Conservation (phyloP, 2,113 vertebrate species). For the Piprites chloris region DNA sequence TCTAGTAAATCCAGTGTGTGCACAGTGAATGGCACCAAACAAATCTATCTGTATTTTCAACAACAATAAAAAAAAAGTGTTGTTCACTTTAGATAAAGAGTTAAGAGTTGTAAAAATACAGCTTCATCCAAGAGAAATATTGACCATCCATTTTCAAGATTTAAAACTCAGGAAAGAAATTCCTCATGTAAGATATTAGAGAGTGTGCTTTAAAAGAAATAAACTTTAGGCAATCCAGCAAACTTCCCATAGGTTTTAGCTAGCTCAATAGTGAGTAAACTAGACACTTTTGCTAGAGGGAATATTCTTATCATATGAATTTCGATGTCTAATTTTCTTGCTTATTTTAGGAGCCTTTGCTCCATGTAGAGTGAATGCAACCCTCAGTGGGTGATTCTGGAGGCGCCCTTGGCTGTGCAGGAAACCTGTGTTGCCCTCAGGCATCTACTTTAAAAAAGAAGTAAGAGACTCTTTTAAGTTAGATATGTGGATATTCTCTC, state of each 20-base stretch:
- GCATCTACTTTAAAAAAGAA: slow-evolving; percentile 4
- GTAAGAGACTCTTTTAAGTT: not conserved
- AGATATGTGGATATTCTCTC: not conserved
- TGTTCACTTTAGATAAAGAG: not conserved
- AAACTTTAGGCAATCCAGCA: not conserved
- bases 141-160: not conserved
- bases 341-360: slow-evolving; percentile 6
- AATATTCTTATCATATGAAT: not conserved
- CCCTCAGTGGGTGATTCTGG: not conserved
- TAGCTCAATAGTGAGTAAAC: not conserved
- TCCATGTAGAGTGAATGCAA: not conserved
- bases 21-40: not conserved
- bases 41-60: not conserved
- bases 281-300: not conserved
- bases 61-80: not conserved
- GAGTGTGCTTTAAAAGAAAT: not conserved
- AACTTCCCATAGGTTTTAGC: not conserved
- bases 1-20: not conserved
- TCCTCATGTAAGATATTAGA: not conserved
- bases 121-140: not conserved
- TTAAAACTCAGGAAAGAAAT: slow-evolving; percentile 18
- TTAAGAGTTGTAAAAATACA: not conserved
- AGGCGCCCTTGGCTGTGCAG: not conserved
- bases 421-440: not conserved
- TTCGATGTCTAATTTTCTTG: not conserved